phyloP scores from a whole-genome alignment of 2,113 vertebrate genomes.

The Muscicapa adusta region DNA sequence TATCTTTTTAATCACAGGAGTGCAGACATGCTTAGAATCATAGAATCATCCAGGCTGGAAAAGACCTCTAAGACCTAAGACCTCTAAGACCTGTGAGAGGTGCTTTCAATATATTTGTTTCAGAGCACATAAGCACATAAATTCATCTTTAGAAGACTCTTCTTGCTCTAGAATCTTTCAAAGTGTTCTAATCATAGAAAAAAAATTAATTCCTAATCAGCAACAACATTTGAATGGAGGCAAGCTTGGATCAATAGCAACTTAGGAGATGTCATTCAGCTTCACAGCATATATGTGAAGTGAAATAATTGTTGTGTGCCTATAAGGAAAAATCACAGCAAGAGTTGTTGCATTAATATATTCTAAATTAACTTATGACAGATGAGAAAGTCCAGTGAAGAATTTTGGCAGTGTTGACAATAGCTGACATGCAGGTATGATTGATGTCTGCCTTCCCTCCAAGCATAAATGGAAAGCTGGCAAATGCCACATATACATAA shows the following conservation, averaged over 20 bases:
- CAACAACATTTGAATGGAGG: background rate
- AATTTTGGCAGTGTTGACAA: slow-evolving; percentile 19
- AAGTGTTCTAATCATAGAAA: background rate
- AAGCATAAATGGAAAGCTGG: slow-evolving; percentile 13
- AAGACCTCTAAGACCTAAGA: background rate
- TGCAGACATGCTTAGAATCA: background rate
- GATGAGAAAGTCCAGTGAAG: background rate
- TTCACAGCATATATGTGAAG: background rate
- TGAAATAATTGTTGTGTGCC: background rate
- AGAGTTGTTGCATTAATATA: background rate
- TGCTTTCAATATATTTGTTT: background rate
- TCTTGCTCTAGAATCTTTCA: background rate
- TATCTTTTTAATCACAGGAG: background rate
- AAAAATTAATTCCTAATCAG: background rate
- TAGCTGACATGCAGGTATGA: slow-evolving; percentile 5
- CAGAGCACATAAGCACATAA: fast-evolving
- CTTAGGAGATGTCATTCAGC: background rate
- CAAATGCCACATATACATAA: slow-evolving; percentile 48
- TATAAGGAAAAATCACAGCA: background rate
- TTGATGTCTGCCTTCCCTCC: slow-evolving; percentile 17
- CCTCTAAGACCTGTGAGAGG: background rate
- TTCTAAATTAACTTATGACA: background rate
- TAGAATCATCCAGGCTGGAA: background rate
- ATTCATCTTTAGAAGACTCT: background rate
- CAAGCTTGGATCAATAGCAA: background rate